These are phyloP conservation scores for Morinoia aosen DNA, from an alignment of 2,888 invertebrate genomes.

Conservation along the genomic window DNA sequence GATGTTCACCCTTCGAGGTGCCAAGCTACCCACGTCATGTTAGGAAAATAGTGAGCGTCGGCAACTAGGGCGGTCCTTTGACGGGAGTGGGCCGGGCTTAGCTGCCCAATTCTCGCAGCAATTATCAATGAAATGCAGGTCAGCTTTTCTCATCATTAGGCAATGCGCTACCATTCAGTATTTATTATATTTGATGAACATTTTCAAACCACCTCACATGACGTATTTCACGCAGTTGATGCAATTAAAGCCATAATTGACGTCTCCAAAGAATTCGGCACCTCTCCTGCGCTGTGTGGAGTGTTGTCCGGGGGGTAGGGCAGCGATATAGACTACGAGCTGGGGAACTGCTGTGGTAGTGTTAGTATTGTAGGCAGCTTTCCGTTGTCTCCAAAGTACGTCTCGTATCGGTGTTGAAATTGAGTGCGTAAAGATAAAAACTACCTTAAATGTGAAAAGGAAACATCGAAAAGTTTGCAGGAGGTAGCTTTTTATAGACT, in stretches of 20 bases:
- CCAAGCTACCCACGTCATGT: constrained; percentile 55
- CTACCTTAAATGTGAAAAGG: neutral
- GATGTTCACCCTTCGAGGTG: constrained; percentile 54
- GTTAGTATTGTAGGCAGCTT: constrained; percentile 52
- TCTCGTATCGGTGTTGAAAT: constrained; percentile 3
- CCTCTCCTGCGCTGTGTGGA: neutral
- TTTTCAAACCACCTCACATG: neutral
- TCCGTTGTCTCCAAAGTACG: constrained; percentile 38
- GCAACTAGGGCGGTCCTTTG: constrained; percentile 29
- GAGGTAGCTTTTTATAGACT: constrained; percentile 18
- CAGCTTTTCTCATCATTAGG: neutral
- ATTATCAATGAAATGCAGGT: constrained; percentile 23
- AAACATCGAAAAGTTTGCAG: neutral
- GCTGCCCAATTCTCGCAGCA: constrained; percentile 1
- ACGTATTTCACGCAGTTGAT: neutral
- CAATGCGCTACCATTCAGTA: neutral
- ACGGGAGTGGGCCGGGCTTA: constrained; percentile 14
- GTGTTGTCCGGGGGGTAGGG: constrained; percentile 38
- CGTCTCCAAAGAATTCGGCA: constrained; percentile 19
- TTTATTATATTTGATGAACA: neutral
- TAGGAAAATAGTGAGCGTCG: constrained; percentile 49
- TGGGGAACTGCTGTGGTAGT: constrained; percentile 48
- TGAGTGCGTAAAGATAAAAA: neutral
- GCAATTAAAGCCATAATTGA: neutral
- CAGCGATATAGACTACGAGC: constrained; percentile 12